phyloP scores from a whole-genome alignment of 2,888 invertebrate species.

The Halictus ligatus region DNA sequence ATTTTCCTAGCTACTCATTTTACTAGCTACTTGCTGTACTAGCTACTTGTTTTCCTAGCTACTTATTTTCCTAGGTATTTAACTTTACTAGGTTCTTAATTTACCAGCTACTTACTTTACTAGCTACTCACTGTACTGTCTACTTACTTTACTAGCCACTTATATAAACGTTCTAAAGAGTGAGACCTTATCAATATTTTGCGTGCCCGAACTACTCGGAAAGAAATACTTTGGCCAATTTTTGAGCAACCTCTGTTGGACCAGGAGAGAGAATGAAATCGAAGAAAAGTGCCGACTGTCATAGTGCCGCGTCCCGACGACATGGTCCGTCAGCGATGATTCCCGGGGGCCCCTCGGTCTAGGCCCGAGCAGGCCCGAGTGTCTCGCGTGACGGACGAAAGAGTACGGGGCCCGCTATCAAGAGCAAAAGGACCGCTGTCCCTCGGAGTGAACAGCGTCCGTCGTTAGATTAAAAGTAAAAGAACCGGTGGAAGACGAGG shows the following conservation, averaged over 20 bases:
- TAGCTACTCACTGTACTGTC: no score
- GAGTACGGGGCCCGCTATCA: conserved; percentile 47
- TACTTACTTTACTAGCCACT: no score
- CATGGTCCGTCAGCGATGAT: conserved; percentile 1
- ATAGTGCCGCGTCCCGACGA: neutral
- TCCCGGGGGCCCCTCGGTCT: neutral
- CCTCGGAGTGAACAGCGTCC: conserved; percentile 54
- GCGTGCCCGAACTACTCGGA: neutral
- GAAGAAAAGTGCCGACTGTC: neutral
- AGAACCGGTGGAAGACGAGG: conserved; percentile 43
- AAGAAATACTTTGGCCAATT: neutral
- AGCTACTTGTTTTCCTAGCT: no score
- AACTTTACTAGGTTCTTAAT: no score
- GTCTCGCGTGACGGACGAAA: conserved; percentile 49
- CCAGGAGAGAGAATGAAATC: neutral
- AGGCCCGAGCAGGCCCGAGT: neutral
- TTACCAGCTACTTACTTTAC: no score
- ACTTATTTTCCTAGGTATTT: no score
- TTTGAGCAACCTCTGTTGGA: neutral
- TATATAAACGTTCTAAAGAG: no score
- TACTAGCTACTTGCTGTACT: no score
- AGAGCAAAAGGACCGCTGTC: conserved; percentile 63
- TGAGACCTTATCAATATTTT: neutral
- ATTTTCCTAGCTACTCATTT: no score
- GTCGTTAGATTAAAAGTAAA: conserved; percentile 71